These are phyloP conservation scores for Uropsilus gracilis DNA, from an alignment of 2,113 vertebrate species.

Conservation along the genomic window DNA sequence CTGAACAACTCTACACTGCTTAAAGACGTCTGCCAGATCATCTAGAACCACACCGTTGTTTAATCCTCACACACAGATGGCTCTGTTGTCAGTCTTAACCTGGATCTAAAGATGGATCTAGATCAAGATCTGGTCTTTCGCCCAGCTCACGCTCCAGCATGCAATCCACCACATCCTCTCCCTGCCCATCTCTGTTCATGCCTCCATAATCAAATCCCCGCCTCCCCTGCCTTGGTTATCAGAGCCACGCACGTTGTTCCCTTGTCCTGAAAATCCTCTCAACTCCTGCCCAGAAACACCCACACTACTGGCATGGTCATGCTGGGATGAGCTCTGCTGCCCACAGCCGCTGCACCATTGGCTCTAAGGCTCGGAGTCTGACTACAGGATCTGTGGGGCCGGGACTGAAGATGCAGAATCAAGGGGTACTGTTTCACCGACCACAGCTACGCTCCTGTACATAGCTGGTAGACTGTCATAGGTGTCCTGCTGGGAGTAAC, in stretches of 20 bases:
- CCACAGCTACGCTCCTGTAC: constrained; percentile 91
- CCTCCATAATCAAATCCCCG: constrained; percentile 95
- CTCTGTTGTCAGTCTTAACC: neutral
- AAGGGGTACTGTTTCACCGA: constrained; percentile 91
- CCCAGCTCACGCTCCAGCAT: neutral
- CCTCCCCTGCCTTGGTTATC: constrained; percentile 91
- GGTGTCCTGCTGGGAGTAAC: constrained; percentile 92
- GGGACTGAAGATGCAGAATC: constrained; percentile 92
- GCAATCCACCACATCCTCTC: constrained; percentile 74
- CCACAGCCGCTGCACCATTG: constrained; percentile 92
- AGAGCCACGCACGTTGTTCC: constrained; percentile 90
- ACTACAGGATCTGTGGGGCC: constrained; percentile 92
- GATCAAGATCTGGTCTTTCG: neutral
- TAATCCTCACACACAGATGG: neutral
- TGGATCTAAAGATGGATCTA: neutral
- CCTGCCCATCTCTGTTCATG: constrained; percentile 95
- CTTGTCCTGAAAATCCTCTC: constrained; percentile 91
- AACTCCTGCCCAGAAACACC: constrained; percentile 92
- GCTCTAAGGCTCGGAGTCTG: constrained; percentile 92
- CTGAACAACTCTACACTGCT: neutral
- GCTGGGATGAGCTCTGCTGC: constrained; percentile 91
- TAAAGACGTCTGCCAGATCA: neutral
- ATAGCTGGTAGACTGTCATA: constrained; percentile 93
- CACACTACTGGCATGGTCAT: constrained; percentile 93
- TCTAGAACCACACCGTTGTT: neutral